These are phyloP conservation scores for Mustela lutreola DNA, from an alignment of 2,113 vertebrate species.

Conservation along the genomic window DNA sequence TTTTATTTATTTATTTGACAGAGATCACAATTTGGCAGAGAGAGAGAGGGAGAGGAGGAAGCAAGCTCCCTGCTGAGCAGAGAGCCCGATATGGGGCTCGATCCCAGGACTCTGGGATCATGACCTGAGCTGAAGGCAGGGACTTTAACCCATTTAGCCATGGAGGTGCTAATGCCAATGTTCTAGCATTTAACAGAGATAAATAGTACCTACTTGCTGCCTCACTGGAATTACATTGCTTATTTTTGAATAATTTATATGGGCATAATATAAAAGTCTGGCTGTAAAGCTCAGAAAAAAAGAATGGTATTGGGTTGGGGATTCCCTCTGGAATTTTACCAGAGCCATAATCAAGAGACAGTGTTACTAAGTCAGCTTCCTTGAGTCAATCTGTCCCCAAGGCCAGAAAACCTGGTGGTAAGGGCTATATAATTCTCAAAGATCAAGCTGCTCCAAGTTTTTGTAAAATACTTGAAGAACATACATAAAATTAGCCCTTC, in stretches of 20 bases:
- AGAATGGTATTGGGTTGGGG: background rate
- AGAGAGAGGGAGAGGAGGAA: no score
- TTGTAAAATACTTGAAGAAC: background rate
- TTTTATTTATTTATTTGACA: no score
- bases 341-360: background rate
- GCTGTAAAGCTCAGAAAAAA: background rate
- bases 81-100: no score
- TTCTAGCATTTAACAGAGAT: background rate
- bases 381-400: background rate
- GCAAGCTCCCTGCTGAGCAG: no score
- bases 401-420: background rate
- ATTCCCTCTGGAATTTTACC: background rate
- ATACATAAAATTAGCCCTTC: background rate
- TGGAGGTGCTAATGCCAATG: no score
- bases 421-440: background rate
- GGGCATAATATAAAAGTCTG: background rate
- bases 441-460: background rate
- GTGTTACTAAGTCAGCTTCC: background rate
- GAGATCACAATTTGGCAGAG: no score
- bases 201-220: background rate
- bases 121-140: no score
- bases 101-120: no score
- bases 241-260: slow-evolving; percentile 40
- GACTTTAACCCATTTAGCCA: no score
- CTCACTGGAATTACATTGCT: background rate